Percentiles rank a stretch among this genome's conserved stretches.
These are phyloP conservation scores for Bombus pyrosoma DNA, from an alignment of 1,140 invertebrate species.

Conservation along the genomic window DNA sequence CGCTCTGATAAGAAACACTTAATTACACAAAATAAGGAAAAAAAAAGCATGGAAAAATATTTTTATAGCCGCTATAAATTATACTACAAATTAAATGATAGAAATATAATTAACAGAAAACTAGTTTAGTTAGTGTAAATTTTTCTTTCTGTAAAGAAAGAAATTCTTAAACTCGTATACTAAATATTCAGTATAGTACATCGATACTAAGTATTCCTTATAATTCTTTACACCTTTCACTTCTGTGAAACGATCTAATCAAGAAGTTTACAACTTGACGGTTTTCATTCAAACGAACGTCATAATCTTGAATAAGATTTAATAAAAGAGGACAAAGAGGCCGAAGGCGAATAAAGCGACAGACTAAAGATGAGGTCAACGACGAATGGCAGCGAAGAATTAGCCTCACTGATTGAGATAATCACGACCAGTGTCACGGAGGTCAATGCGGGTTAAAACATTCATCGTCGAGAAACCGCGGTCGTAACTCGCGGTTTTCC, in stretches of 20 bases:
- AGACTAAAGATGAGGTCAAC: constrained; percentile 26
- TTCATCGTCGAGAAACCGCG: neutral
- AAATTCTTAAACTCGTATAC: neutral
- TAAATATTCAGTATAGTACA: neutral
- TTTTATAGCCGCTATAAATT: no score
- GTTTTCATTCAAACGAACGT: neutral
- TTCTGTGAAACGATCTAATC: neutral
- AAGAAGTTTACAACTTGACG: neutral
- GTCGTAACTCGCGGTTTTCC: neutral
- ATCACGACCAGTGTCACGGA: constrained; percentile 32
- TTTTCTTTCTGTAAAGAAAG: no score
- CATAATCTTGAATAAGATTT: neutral
- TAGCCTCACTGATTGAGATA: constrained; percentile 34
- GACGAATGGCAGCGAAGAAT: constrained; percentile 26
- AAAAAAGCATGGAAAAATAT: no score
- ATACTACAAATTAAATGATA: no score
- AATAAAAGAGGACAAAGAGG: constrained; percentile 10
- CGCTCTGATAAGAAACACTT: no score
- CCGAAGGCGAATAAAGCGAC: constrained; percentile 3
- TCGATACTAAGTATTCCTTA: no score
- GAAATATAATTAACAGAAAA: no score
- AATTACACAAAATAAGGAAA: no score
- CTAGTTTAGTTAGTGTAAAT: no score
- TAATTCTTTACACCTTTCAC: neutral
- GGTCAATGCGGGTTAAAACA: constrained; percentile 38